These are phyloP conservation scores for Montipora capitata DNA, from an alignment of 92 coral and sea anemone species.

Conservation along the genomic window DNA sequence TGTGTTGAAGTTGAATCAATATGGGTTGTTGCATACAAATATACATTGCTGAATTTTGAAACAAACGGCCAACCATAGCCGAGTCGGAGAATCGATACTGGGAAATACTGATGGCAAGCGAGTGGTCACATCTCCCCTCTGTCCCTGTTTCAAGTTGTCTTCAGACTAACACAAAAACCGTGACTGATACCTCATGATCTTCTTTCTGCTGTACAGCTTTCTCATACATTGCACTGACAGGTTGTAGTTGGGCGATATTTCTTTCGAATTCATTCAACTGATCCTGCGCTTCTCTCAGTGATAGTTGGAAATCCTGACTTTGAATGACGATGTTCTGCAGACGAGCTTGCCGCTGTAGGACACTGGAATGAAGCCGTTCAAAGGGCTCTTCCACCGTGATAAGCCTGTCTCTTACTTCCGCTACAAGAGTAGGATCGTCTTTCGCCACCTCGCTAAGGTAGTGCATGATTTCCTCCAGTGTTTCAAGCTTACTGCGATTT, in stretches of 20 bases:
- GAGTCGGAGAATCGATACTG: too few species aligned
- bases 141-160: too few species aligned
- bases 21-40: too few species aligned
- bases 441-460: slow-evolving; percentile 77
- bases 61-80: too few species aligned
- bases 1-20: too few species aligned
- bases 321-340: slow-evolving; percentile 86
- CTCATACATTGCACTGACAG: slow-evolving; percentile 85
- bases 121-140: too few species aligned
- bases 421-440: slow-evolving; percentile 91
- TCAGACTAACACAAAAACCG: too few species aligned
- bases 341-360: slow-evolving; percentile 85
- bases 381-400: slow-evolving; percentile 81
- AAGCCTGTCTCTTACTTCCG: slow-evolving; percentile 83
- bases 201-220: slow-evolving; percentile 87
- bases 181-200: slow-evolving; percentile 90
- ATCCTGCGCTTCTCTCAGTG: slow-evolving; percentile 81
- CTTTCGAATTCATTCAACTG: slow-evolving; percentile 87
- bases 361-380: slow-evolving; percentile 86
- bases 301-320: slow-evolving; percentile 86
- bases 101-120: too few species aligned
- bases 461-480: slow-evolving; percentile 82
- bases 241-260: slow-evolving; percentile 66
- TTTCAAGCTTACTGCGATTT: slow-evolving; percentile 84
- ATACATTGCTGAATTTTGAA: too few species aligned